Base-by-base conservation (phyloP, 2,888 invertebrate genomes). In the Zelleria hepariella region DNA sequence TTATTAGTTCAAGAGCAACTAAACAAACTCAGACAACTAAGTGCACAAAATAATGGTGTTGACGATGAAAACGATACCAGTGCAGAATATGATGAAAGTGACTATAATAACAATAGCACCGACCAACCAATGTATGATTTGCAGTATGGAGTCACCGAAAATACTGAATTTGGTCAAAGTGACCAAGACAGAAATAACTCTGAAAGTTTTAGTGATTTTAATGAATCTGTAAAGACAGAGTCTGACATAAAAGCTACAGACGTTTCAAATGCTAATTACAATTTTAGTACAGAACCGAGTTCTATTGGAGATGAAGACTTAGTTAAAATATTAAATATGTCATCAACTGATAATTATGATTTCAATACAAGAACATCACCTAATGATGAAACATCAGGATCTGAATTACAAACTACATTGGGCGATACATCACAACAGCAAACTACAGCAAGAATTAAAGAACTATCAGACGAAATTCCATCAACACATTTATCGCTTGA, bases 1-100 rank as follows among this genome's bases (percentile, higher is more conserved):
- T 1, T 21, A 27, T 8, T 21, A 1, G 18, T 55, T 1, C 20
- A 32, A 27, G 25, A 55, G 1, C 20, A 55, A 27, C 10, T 55
- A 18, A 32, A 32, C 6, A 55, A 15, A 21, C 15, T 55, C 5
- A 18, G 27, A 27, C 8, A 32, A 27, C 18, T 55, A 32, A 15
- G 5, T 55, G 53, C 51, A 57, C n/a, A 25, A 48, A 3, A 52
- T 32, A 8, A 63, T 21, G 18, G 26, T 56, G 42, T 42, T 53
- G 53, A 48, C 5, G 27, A n/a, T 10, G 53, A 24, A 54, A 25
- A 54, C n/a, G 53, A 54, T 23, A 24, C 25, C 15, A 25, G 18
- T 26, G 18, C 23, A 4, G 8, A 10, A 15, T 21, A 24, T 26
- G 53, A 54, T n/a, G 53, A 54, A 1, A 25, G 15, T 8, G n/a